Percentiles rank a stretch among this genome's conserved stretches.
phyloP scores from a whole-genome alignment of 1,140 invertebrate genomes.

The Diachasmimorpha longicaudata region DNA sequence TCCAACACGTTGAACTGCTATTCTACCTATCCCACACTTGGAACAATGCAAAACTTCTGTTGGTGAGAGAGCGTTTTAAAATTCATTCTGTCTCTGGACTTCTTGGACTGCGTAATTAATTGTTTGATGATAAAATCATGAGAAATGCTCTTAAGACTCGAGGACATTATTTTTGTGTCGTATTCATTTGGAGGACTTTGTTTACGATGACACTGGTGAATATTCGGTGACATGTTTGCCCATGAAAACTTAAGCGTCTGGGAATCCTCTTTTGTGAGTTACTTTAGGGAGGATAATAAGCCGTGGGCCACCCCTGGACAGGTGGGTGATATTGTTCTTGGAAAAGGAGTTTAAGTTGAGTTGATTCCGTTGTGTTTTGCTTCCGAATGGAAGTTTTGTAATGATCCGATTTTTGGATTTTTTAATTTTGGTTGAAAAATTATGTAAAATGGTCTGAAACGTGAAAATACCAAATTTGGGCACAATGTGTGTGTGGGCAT shows the following conservation, averaged over 20 bases:
- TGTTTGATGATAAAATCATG: background rate
- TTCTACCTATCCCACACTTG: background rate
- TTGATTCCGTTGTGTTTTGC: background rate
- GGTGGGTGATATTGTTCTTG: background rate
- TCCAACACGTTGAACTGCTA: background rate
- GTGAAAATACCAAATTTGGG: too few species aligned
- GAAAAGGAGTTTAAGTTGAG: background rate
- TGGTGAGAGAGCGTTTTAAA: background rate
- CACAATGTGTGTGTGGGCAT: too few species aligned
- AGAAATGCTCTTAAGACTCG: background rate
- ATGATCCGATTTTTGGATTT: too few species aligned
- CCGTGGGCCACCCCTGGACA: background rate
- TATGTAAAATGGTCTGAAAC: too few species aligned
- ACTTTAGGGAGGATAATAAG: background rate
- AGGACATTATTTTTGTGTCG: background rate
- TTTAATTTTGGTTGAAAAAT: too few species aligned
- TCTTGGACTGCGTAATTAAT: background rate
- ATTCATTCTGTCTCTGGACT: background rate
- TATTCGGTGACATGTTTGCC: background rate
- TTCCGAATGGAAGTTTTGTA: too few species aligned
- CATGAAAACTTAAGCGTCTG: background rate
- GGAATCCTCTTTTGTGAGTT: background rate
- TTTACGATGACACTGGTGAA: background rate
- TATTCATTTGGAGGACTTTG: background rate
- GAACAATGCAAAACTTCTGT: slow-evolving; percentile 1